Evolutionary conservation across 2,797 vertebrate species (phyloP).

Genomic region (Triplophysa bombifrons): DNA sequence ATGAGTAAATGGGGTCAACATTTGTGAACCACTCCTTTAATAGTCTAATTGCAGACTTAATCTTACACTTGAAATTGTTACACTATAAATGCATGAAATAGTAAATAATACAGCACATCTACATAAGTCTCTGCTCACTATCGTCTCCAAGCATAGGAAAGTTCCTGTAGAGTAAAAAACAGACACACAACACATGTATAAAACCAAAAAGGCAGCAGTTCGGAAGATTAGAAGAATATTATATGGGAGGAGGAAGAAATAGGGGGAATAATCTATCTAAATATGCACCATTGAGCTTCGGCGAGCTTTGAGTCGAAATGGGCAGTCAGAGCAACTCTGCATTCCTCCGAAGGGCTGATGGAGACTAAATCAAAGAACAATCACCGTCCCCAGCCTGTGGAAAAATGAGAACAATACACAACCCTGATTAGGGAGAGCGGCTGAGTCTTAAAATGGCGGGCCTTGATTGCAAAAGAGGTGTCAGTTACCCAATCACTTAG

Average conservation of each 20-base stretch:
- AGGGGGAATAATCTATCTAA: slow-evolving; percentile 6
- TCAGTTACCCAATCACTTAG: slow-evolving; percentile 58
- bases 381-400: slow-evolving; percentile 35
- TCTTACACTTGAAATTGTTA: too few relatives aligned
- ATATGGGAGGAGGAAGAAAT: not conserved
- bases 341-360: not conserved
- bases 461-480: slow-evolving; percentile 52
- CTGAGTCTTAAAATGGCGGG: slow-evolving; percentile 30
- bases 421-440: slow-evolving; percentile 50
- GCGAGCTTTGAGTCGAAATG: not conserved
- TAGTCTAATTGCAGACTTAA: too few relatives aligned
- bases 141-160: too few relatives aligned
- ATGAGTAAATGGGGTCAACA: too few relatives aligned
- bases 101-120: too few relatives aligned
- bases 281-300: not conserved
- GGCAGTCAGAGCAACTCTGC: not conserved
- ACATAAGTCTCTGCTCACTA: too few relatives aligned
- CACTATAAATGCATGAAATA: too few relatives aligned
- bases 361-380: slow-evolving; percentile 55
- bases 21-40: too few relatives aligned
- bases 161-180: too few relatives aligned
- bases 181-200: too few relatives aligned
- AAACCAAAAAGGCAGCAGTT: too few relatives aligned
- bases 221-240: not conserved
- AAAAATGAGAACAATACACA: slow-evolving; percentile 49